A percentile compares a stretch with the other conserved stretches of the same genome.
Conservation (phyloP, 1,140 invertebrate species). For the Drosophila kepulauana region DNA sequence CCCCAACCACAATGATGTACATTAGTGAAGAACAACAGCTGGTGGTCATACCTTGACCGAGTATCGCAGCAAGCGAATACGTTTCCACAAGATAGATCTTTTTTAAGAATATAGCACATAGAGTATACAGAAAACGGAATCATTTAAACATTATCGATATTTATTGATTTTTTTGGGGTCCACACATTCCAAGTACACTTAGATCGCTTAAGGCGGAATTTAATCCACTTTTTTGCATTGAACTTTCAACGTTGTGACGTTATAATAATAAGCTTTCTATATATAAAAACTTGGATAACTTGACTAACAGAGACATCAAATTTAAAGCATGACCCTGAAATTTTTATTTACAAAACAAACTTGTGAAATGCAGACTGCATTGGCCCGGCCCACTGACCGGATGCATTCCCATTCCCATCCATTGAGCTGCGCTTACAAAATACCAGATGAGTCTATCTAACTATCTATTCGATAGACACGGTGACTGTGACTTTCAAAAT, state of each 20-base stretch:
- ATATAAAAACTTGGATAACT: constrained; percentile 12
- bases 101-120: not conserved
- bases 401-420: constrained; percentile 4
- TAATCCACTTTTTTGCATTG: constrained; percentile 1
- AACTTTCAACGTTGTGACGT: not conserved
- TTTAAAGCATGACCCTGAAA: constrained; percentile 71
- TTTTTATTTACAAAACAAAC: constrained; percentile 22
- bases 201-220: not conserved
- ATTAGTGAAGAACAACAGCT: constrained; percentile 46
- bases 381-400: constrained; percentile 14
- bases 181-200: not conserved
- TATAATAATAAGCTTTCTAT: constrained; percentile 10
- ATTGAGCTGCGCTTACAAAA: constrained; percentile 63
- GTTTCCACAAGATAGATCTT: not conserved
- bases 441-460: constrained; percentile 27
- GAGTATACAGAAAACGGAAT: not conserved
- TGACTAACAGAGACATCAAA: constrained; percentile 32
- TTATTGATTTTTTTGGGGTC: not conserved
- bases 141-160: not conserved
- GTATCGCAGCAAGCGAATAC: constrained; percentile 11
- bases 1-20: constrained; percentile 33
- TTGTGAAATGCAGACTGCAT: constrained; percentile 68
- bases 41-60: constrained; percentile 50
- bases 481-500: constrained; percentile 72
- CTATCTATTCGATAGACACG: constrained; percentile 14